Evolutionary conservation across 2,797 vertebrate species (phyloP).

Genomic region (Lithobates pipiens): DNA sequence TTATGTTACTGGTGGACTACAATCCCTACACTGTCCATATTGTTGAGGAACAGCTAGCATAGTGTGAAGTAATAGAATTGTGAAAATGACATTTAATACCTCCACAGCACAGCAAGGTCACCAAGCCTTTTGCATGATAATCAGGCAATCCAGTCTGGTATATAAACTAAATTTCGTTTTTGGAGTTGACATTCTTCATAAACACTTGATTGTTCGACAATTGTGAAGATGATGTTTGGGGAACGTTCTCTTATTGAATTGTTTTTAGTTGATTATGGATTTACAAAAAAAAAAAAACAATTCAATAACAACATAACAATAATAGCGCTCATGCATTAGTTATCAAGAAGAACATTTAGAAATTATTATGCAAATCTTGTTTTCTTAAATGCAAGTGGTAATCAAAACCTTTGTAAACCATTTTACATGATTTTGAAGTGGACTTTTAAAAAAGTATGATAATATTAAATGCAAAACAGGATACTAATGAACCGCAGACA

Average conservation of each 20-base stretch:
- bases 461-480: slow-evolving; percentile 26
- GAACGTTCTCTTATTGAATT: neutral
- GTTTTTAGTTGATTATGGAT: slow-evolving; percentile 20
- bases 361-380: slow-evolving; percentile 48
- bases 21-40: too few relatives aligned
- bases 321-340: slow-evolving; percentile 27
- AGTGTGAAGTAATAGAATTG: neutral
- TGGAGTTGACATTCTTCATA: neutral
- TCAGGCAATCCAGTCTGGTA: neutral
- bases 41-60: too few relatives aligned
- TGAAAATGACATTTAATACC: neutral
- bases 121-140: slow-evolving; percentile 15
- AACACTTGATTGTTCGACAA: neutral
- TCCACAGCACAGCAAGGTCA: slow-evolving; percentile 13
- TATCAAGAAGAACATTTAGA: slow-evolving; percentile 29
- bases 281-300: slow-evolving; percentile 1
- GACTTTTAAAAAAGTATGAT: slow-evolving; percentile 29
- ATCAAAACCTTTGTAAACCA: slow-evolving; percentile 55
- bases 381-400: slow-evolving; percentile 48
- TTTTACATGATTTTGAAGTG: slow-evolving; percentile 51
- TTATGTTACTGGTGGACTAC: too few relatives aligned
- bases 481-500: slow-evolving; percentile 28
- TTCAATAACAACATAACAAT: neutral
- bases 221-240: slow-evolving; percentile 3
- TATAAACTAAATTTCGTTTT: slow-evolving; percentile 16